Conservation (phyloP, 2,797 vertebrate genomes). For the Scomberomorus guttatus region DNA sequence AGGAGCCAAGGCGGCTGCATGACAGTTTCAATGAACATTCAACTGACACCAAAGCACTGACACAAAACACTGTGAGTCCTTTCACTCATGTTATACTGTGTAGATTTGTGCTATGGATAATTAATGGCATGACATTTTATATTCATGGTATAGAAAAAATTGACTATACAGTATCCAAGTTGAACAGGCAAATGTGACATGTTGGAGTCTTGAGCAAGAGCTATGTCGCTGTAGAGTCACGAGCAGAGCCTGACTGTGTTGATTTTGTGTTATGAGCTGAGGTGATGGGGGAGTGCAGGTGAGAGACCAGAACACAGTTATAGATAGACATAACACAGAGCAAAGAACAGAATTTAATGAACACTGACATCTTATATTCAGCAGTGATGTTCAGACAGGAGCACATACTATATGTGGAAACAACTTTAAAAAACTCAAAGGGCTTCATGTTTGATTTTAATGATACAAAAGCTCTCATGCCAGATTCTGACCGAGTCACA, state of each 20-base stretch:
- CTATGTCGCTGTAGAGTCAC: slow-evolving; percentile 16
- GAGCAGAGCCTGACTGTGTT: slow-evolving; percentile 48
- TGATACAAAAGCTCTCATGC: slow-evolving; percentile 6
- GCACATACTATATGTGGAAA: background rate
- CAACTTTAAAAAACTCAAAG: slow-evolving; percentile 2
- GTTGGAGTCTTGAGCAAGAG: background rate
- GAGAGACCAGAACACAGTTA: slow-evolving; percentile 45
- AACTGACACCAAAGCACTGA: background rate
- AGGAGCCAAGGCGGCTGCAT: background rate
- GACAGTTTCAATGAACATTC: background rate
- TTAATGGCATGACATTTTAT: slow-evolving; percentile 6
- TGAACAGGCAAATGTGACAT: slow-evolving; percentile 10
- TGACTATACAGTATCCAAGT: background rate
- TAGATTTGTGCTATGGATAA: background rate
- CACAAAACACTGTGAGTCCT: background rate
- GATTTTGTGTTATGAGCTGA: slow-evolving; percentile 75
- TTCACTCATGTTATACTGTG: background rate
- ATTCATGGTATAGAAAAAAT: background rate
- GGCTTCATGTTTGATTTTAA: slow-evolving; percentile 42
- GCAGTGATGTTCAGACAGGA: slow-evolving; percentile 32
- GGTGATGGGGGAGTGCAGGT: slow-evolving; percentile 67
- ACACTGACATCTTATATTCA: slow-evolving; percentile 30
- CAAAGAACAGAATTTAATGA: slow-evolving; percentile 58
- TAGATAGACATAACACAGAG: slow-evolving; percentile 40
- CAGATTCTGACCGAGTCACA: background rate